A percentile compares a stretch with the other conserved stretches of the same genome.
phyloP scores from a whole-genome alignment of 1,140 invertebrate genomes.

The Saccostrea glomerata region DNA sequence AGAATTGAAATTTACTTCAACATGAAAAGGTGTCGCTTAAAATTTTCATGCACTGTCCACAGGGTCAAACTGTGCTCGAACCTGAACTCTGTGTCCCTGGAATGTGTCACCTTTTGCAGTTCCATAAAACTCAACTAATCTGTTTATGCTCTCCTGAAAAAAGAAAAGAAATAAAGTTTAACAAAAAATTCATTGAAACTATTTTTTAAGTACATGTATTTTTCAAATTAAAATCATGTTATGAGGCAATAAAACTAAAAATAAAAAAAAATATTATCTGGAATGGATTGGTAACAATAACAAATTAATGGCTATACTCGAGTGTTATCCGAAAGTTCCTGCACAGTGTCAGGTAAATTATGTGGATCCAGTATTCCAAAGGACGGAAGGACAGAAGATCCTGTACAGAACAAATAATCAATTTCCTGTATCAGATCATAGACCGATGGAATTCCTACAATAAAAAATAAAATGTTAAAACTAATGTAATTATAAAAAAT shows the following conservation, averaged over 20 bases:
- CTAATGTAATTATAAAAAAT: background rate
- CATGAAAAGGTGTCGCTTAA: slow-evolving; percentile 29
- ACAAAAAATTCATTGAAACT: too few species aligned
- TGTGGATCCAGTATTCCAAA: slow-evolving; percentile 53
- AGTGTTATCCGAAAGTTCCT: slow-evolving; percentile 4
- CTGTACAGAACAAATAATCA: slow-evolving; percentile 45
- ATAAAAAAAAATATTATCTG: too few species aligned
- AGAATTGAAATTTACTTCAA: background rate
- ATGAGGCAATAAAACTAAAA: too few species aligned
- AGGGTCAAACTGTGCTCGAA: background rate
- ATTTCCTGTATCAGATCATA: slow-evolving; percentile 46
- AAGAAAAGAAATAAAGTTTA: too few species aligned
- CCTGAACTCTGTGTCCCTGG: background rate
- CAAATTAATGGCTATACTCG: background rate
- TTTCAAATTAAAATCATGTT: too few species aligned
- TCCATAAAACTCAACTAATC: slow-evolving; percentile 7
- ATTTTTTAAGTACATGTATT: too few species aligned
- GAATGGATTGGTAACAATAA: too few species aligned
- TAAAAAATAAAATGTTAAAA: background rate
- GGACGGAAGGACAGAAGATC: slow-evolving; percentile 43
- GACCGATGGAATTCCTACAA: slow-evolving; percentile 29
- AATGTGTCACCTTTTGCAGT: background rate
- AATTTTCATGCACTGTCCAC: background rate
- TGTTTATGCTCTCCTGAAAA: background rate
- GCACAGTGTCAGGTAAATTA: slow-evolving; percentile 28